A percentile compares a stretch with the other conserved stretches of the same genome.
Evolutionary conservation across 2,797 vertebrate species (phyloP).

Genomic region (Falco cherrug): DNA sequence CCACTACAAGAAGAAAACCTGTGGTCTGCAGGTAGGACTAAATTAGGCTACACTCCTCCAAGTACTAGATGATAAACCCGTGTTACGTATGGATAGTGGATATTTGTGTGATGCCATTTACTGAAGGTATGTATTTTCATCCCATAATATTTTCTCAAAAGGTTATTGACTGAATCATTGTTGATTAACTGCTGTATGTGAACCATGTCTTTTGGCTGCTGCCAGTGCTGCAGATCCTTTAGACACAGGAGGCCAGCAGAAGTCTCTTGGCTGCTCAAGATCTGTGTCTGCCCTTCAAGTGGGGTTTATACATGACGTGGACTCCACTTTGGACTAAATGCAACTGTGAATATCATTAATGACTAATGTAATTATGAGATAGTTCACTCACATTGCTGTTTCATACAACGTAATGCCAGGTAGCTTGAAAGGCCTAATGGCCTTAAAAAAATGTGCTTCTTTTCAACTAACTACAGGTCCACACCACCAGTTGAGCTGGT

Average conservation of each 20-base stretch:
- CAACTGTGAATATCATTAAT: neutral
- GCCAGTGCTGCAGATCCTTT: neutral
- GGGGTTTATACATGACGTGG: neutral
- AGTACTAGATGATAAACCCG: neutral
- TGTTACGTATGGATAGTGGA: fast-evolving
- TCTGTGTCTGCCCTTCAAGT: neutral
- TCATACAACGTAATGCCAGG: neutral
- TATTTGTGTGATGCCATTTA: neutral
- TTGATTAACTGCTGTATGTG: neutral
- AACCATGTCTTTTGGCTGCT: neutral
- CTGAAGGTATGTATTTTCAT: neutral
- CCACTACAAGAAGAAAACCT: neutral
- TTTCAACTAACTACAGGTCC: neutral
- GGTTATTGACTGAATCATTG: neutral
- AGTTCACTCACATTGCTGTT: neutral
- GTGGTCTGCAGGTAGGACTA: neutral
- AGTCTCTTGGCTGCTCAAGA: neutral
- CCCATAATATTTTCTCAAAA: neutral
- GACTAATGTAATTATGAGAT: neutral
- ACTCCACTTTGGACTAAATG: neutral
- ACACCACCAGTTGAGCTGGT: no score
- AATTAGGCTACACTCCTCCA: neutral
- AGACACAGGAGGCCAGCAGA: neutral
- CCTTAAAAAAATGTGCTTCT: neutral
- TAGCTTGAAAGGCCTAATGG: neutral